Evolutionary conservation across 2,113 vertebrate species (phyloP), one percentile per base, ranked within the genome.

Genomic region (Colossoma macropomum): DNA sequence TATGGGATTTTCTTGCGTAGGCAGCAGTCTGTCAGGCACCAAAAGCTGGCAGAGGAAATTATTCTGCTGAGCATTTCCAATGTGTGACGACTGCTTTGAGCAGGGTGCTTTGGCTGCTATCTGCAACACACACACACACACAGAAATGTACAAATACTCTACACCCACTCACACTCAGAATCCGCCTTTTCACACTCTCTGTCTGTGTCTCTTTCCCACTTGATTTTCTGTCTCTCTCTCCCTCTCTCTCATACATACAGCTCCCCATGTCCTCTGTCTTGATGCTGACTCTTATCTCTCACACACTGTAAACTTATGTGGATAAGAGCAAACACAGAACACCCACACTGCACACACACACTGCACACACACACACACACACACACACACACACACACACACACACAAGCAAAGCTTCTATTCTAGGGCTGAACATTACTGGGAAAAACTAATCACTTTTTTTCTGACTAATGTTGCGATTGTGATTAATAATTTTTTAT

Each of bases 101-200:
- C 32, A 52, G 41, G 56, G 25, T 23, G 52, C 30, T 66, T 73
- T 28, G 48, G 25, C 12, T 41, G 66, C 71, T 66, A 82, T 82
- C 72, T 82, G 45, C 60, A 68, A 50, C 80, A 75, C 71, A 54
- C 80, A 81, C 60, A 82, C 80, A 73, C 34, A 59, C 69, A 63
- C 80, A 38, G 41, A 4, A 11, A 45, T 45, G 41, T 15, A 38
- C 32, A 69, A 23, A 34, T n/a, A 69, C 66, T 19, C 30, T 15
- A 41, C 34, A 70, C 68, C 34, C 68, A 70, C 34, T 28, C 68
- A 71, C 68, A 38, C 21, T 23, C 32, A 38, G 1, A 9, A 34
- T 25, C 34, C 9, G 12, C 9, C 25, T 27, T 25, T 62, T 62
- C 4, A 21, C 21, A 6, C 0, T 13, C 25, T 25, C 25, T 27